phyloP scores from a whole-genome alignment of 2,113 vertebrate species.

The Hippocampus comes region DNA sequence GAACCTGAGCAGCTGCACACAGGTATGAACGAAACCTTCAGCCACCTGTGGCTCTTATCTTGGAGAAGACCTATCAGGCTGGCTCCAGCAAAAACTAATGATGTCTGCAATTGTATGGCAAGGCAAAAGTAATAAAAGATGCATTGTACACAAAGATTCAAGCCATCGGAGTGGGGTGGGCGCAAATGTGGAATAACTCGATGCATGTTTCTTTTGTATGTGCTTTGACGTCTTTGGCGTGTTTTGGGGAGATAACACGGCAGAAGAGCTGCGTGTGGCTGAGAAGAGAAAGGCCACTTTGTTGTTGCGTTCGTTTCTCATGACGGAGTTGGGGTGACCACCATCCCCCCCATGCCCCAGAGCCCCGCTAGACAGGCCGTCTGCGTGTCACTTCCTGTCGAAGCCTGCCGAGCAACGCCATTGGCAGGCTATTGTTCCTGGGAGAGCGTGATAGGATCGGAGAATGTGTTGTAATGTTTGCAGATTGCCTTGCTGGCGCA shows the following conservation, averaged over 20 bases:
- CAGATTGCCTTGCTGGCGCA: slow-evolving; percentile 65
- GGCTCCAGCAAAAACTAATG: slow-evolving; percentile 56
- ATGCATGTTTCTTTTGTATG: slow-evolving; percentile 42
- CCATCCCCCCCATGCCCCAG: slow-evolving; percentile 36
- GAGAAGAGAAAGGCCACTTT: slow-evolving; percentile 58
- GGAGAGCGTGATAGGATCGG: slow-evolving; percentile 60
- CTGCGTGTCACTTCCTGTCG: slow-evolving; percentile 71
- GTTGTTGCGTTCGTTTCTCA: slow-evolving; percentile 51
- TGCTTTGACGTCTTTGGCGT: slow-evolving; percentile 50
- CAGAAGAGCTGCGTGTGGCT: slow-evolving; percentile 10
- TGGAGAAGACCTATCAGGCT: slow-evolving; percentile 46
- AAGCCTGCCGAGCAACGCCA: slow-evolving; percentile 45
- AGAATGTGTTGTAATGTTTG: slow-evolving; percentile 72
- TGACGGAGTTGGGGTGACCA: slow-evolving; percentile 65
- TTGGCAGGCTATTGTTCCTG: slow-evolving; percentile 67
- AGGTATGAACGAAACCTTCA: slow-evolving; percentile 12
- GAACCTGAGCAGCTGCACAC: slow-evolving; percentile 10
- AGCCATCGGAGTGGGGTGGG: neutral
- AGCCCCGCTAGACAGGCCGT: slow-evolving; percentile 61
- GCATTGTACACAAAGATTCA: slow-evolving; percentile 19
- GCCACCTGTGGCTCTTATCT: slow-evolving; percentile 49
- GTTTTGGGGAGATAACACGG: slow-evolving; percentile 65
- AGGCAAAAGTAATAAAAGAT: slow-evolving; percentile 44
- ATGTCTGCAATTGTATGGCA: slow-evolving; percentile 43
- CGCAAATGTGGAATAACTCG: slow-evolving; percentile 17